A percentile compares a stretch with the other conserved stretches of the same genome.
Conservation (phyloP, 2,888 invertebrate genomes). For the Teinopalpus imperialis region DNA sequence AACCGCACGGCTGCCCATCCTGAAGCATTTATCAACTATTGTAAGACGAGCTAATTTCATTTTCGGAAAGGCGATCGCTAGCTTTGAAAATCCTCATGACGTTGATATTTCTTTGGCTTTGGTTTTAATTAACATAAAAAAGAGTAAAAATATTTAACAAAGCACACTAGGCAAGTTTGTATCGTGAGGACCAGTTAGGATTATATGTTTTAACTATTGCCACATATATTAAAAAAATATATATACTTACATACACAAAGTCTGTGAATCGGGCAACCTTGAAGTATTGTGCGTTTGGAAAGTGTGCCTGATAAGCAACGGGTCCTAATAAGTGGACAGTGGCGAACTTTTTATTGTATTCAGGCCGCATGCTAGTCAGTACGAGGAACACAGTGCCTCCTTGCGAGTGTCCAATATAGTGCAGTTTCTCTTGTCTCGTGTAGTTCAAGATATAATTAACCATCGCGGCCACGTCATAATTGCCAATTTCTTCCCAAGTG, state of each 20-base stretch:
- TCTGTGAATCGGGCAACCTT: constrained; percentile 39
- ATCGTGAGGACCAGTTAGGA: too few species aligned
- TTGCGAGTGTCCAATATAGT: constrained; percentile 71
- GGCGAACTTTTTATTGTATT: constrained; percentile 55
- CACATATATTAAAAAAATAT: too few species aligned
- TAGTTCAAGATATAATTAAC: constrained; percentile 52
- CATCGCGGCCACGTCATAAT: constrained; percentile 56
- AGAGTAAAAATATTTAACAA: too few species aligned
- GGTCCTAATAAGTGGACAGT: constrained; percentile 61
- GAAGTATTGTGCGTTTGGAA: constrained; percentile 41
- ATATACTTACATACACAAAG: constrained; percentile 53
- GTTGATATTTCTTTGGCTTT: too few species aligned
- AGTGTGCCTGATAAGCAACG: constrained; percentile 53
- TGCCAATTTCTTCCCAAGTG: constrained; percentile 62
- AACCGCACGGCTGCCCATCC: too few species aligned
- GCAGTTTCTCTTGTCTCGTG: constrained; percentile 49
- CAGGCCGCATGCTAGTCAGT: constrained; percentile 48
- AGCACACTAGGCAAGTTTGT: too few species aligned
- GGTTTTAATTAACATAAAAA: too few species aligned
- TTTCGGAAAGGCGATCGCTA: too few species aligned
- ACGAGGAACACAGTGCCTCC: constrained; percentile 62
- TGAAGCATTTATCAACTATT: too few species aligned
- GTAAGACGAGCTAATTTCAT: too few species aligned
- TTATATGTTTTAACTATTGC: too few species aligned
- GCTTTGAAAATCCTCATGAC: too few species aligned